Conservation (phyloP, 1,140 invertebrate genomes). For the Pogonognathellus flavescens region DNA sequence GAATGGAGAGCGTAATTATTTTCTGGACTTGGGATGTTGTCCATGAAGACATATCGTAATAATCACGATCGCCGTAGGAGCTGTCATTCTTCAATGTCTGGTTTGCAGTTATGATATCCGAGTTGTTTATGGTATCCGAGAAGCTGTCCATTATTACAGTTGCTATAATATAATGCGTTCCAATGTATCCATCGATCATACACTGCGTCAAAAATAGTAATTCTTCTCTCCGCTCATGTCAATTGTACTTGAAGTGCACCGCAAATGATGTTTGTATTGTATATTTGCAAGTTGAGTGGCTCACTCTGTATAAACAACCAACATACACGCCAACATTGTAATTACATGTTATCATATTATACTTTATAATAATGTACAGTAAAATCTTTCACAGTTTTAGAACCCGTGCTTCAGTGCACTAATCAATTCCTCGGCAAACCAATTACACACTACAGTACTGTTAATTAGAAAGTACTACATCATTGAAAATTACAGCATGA, state of each 20-base stretch:
- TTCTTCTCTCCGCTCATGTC: background rate
- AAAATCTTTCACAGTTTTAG: too few relatives aligned
- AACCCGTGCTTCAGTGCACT: too few relatives aligned
- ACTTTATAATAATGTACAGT: too few relatives aligned
- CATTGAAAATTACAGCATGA: too few relatives aligned
- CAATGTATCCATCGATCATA: background rate
- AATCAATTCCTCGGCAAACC: too few relatives aligned
- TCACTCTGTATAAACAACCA: background rate
- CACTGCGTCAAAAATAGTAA: background rate
- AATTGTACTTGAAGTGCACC: background rate
- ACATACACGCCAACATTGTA: too few relatives aligned
- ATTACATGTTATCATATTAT: too few relatives aligned
- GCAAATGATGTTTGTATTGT: background rate
- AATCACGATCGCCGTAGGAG: conserved; percentile 18
- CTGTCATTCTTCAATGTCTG: conserved; percentile 30
- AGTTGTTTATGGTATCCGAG: background rate
- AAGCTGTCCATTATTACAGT: background rate
- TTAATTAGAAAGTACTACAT: too few relatives aligned
- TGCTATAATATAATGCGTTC: background rate
- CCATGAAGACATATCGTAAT: conserved; percentile 67
- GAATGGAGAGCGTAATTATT: conserved; percentile 70
- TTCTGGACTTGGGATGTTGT: conserved; percentile 70
- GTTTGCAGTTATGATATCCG: background rate
- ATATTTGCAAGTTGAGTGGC: background rate
- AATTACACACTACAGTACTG: too few relatives aligned